phyloP scores from a whole-genome alignment of 2,113 vertebrate species.

The Tiliqua scincoides region DNA sequence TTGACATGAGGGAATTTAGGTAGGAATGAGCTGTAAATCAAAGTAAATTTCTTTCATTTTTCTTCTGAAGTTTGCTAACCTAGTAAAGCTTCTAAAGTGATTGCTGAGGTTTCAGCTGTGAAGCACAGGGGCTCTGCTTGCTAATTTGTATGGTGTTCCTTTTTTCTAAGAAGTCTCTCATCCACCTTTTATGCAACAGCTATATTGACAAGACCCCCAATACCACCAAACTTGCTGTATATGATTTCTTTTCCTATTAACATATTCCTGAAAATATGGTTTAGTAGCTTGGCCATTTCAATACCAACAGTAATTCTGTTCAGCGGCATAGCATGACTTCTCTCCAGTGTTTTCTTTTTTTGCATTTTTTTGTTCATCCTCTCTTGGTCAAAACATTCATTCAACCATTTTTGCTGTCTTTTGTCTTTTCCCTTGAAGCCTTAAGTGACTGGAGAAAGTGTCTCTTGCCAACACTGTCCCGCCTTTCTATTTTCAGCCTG shows the following conservation, averaged over 20 bases:
- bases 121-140: constrained; percentile 46
- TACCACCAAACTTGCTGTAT: constrained; percentile 51
- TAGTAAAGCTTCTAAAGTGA: constrained; percentile 54
- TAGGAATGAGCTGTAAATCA: too few relatives aligned
- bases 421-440: constrained; percentile 4
- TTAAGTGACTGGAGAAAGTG: constrained; percentile 23
- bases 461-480: not conserved
- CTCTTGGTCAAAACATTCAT: constrained; percentile 18
- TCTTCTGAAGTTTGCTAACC: constrained; percentile 4
- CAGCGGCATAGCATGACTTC: constrained; percentile 18
- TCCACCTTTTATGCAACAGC: constrained; percentile 57
- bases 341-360: not conserved
- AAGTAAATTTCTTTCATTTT: constrained; percentile 29
- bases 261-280: constrained; percentile 42
- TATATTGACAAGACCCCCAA: constrained; percentile 61
- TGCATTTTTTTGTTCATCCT: not conserved
- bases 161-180: constrained; percentile 53
- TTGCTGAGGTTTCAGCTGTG: constrained; percentile 58
- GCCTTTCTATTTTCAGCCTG: constrained; percentile 23
- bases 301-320: constrained; percentile 51
- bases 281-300: constrained; percentile 31
- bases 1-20: too few relatives aligned
- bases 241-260: constrained; percentile 45
- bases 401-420: not conserved
- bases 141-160: constrained; percentile 49